Evolutionary conservation across 30 jellyfish, hydroid and myxozoan species (phyloP), one percentile per base, ranked within the genome.

Genomic region (Hydractinia echinata): DNA sequence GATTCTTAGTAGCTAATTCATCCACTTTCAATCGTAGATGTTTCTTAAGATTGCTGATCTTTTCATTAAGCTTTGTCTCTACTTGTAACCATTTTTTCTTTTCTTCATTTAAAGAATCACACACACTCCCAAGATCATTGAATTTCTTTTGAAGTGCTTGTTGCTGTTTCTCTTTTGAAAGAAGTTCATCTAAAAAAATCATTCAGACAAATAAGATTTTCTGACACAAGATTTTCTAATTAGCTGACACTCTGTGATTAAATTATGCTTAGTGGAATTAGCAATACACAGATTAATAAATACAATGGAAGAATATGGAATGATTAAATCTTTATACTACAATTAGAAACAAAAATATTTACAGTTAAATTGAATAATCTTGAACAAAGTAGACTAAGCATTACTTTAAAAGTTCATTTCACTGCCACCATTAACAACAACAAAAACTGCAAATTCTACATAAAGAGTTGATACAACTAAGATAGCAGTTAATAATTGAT

Each of bases 121-220:
- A 61, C 18, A 51, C 83, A 30, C 62, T 78, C 83, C 61, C 67
- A 9, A 58, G 54, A 19, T 76, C 82, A 50, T 53, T 77, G 39
- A 64, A 15, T 62, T 76, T 76, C 82, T 77, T 64, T 51, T 83
- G 80, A 15, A 83, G 30, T 48, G 68, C 55, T 56, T 88, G 83
- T 14, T 79, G 54, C 71, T 82, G 92, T 7, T 14, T 70, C 67
- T 88, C 92, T 10, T 74, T 60, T 19, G 52, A 53, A 39, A 50
- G 76, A 48, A 88, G 51, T 60, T 88, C 96, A 76, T 77, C 96
- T 88, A 48, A 14, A 81, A 72, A 10, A 50, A 15, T 64, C 14
- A 67, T 49, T 14, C n/a, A 8, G 51, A 6, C 39, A 64, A 7
- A n/a, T 0, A 7, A 64, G 69, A 58, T 58, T 58, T 13, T 58